phyloP scores from a whole-genome alignment of 2,888 invertebrate species.

The Alloscopus bannaensis region DNA sequence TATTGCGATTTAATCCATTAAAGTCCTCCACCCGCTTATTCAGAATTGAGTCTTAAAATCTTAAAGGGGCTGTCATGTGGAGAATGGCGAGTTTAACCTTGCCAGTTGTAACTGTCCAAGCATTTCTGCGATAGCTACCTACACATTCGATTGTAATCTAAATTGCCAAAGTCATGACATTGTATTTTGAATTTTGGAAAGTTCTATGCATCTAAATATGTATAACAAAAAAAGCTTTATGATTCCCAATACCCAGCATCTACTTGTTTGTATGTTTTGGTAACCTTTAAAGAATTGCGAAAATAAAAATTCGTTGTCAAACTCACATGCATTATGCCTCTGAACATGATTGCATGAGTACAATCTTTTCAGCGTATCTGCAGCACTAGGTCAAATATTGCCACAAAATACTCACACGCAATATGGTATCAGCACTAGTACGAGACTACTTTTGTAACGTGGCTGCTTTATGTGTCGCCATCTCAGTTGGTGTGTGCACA shows the following conservation, averaged over 20 bases:
- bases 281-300: not conserved
- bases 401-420: no score
- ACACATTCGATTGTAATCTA: not conserved
- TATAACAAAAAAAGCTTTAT: no score
- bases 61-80: not conserved
- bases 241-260: not conserved
- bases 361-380: no score
- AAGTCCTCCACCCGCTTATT: not conserved
- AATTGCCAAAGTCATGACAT: slow-evolving; percentile 22
- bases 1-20: not conserved
- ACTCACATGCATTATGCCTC: not conserved
- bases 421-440: no score
- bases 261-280: not conserved
- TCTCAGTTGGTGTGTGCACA: no score
- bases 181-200: not conserved
- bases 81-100: not conserved
- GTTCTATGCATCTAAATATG: not conserved
- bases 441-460: no score
- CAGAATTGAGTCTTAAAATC: not conserved
- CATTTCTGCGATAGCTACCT: not conserved
- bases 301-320: not conserved
- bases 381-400: no score
- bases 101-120: not conserved
- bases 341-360: not conserved
- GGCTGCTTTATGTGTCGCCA: no score